Evolutionary conservation across 2,113 vertebrate genomes (phyloP).

Genomic region (Alces alces): DNA sequence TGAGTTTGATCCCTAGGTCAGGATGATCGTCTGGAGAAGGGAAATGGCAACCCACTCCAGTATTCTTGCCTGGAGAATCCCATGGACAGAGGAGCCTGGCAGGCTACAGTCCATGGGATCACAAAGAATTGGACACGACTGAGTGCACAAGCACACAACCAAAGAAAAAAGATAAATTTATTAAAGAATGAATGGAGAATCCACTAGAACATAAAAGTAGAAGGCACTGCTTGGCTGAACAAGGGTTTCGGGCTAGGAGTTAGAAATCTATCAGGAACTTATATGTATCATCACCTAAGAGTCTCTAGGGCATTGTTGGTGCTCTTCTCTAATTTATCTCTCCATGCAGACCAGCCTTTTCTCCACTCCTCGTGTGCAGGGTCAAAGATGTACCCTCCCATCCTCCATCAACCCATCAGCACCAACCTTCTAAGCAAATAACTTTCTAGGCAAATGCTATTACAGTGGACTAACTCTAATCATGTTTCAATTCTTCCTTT

Average conservation of each 20-base stretch:
- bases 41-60: neutral
- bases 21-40: rapidly evolving
- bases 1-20: neutral
- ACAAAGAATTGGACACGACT: neutral
- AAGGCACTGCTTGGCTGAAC: neutral
- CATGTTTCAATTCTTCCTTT: neutral
- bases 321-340: neutral
- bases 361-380: neutral
- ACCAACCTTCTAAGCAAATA: neutral
- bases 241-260: neutral
- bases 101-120: neutral
- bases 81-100: neutral
- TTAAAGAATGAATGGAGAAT: neutral
- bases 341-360: neutral
- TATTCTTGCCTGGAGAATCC: neutral
- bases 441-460: neutral
- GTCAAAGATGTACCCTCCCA: neutral
- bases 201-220: neutral
- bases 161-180: neutral
- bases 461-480: neutral
- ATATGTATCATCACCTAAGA: neutral
- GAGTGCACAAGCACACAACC: neutral
- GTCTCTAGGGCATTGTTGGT: neutral
- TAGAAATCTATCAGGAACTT: neutral
- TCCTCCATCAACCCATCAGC: neutral